Conservation (phyloP, 2,113 vertebrate species). For the Cnemophilus loriae region DNA sequence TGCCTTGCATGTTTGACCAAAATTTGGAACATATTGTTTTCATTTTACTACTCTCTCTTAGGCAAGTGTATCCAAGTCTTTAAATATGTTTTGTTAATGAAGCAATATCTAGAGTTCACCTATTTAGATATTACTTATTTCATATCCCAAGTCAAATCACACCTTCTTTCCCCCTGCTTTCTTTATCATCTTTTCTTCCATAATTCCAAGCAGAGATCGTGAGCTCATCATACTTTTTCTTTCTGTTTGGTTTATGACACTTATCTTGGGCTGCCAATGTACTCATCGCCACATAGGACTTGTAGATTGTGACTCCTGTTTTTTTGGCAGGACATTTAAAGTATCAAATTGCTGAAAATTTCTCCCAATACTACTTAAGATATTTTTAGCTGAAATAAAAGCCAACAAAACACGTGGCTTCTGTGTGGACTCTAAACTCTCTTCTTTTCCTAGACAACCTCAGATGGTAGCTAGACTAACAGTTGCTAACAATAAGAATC, state of each 20-base stretch:
- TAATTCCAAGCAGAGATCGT: constrained; percentile 14
- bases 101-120: not conserved
- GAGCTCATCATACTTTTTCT: not conserved
- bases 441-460: not conserved
- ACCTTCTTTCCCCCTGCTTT: not conserved
- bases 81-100: not conserved
- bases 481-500: not conserved
- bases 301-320: not conserved
- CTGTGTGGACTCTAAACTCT: not conserved
- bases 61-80: not conserved
- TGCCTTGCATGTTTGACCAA: not conserved
- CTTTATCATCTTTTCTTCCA: not conserved
- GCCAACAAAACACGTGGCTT: not conserved
- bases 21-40: not conserved
- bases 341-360: not conserved
- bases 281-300: not conserved
- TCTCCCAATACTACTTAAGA: not conserved
- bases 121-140: not conserved
- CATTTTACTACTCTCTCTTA: not conserved
- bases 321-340: not conserved
- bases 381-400: not conserved
- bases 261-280: not conserved
- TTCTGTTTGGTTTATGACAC: not conserved
- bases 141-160: not conserved
- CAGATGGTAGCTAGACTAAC: not conserved